Percentiles rank a stretch among this genome's conserved stretches.
These are phyloP conservation scores for Pterocles orientalis DNA, from an alignment of 2,113 vertebrate genomes.

Conservation along the genomic window DNA sequence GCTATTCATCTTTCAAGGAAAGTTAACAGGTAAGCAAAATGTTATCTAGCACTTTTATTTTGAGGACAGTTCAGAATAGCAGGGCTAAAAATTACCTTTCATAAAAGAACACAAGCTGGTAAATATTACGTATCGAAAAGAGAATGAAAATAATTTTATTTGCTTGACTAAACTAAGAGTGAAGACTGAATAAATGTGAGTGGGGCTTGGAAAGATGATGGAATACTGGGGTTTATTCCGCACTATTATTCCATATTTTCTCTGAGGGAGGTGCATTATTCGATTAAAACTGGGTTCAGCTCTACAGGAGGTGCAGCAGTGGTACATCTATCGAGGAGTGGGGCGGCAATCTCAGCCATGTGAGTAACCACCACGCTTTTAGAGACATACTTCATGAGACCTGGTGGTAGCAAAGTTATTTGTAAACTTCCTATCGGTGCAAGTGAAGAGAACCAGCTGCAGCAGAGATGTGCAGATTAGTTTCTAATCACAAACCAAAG, in stretches of 20 bases:
- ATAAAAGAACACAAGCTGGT: background rate
- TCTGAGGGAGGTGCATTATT: background rate
- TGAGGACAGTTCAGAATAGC: background rate
- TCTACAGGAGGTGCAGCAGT: background rate
- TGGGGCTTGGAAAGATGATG: background rate
- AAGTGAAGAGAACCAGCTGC: conserved; percentile 24
- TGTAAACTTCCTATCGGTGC: background rate
- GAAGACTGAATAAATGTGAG: background rate
- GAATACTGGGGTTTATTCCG: background rate
- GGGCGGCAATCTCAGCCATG: background rate
- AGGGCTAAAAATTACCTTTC: background rate
- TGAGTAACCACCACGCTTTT: background rate
- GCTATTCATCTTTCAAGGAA: background rate
- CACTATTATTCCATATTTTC: conserved; percentile 18
- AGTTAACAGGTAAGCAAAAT: conserved; percentile 35
- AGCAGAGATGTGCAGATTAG: background rate
- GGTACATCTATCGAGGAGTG: background rate
- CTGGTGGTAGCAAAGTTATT: background rate
- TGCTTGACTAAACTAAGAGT: background rate
- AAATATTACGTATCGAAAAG: background rate
- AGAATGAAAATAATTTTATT: background rate
- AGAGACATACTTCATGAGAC: rapidly evolving
- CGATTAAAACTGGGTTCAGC: background rate
- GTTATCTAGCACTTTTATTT: background rate
- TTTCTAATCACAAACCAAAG: background rate